Evolutionary conservation across 1,140 invertebrate species (phyloP), one percentile per base, ranked within the genome.

Genomic region (Hyles euphorbiae): DNA sequence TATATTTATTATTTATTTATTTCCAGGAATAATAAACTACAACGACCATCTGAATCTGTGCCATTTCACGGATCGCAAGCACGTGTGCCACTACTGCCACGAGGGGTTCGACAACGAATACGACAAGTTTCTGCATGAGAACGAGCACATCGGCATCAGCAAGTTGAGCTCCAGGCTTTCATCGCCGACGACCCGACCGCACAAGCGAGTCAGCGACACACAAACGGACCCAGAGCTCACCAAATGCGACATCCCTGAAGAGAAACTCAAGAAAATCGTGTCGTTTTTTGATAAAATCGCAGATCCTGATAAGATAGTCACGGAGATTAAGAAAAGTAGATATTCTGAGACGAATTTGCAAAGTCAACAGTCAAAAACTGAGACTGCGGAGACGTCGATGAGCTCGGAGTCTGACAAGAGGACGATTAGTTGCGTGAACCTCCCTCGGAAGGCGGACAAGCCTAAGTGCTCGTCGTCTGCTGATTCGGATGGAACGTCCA

Each of bases 1-100:
- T 22, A 22, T 22, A 22, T 22, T 22, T 22, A 22, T 22, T 22
- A 22, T 22, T 22, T 22, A 22, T 22, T 22, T 22, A 22, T 40
- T 65, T 63, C 56, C 69, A 88, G 85, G 85, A 7, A 88, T 88
- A 46, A 87, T 88, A n/a, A 88, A 88, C 60, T 88, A 88, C 65
- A 88, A 88, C 47, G 83, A 88, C 45, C 85, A 88, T 52, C 58
- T 88, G 0, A 87, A 87, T 47, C 65, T 88, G 0, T 84, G 82
- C 60, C 85, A 88, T 58, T 88, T 87, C 50, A 52, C 74, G 0
- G 77, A 80, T 1, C 70, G 77, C 5, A 78, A 75, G 50, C 76
- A 62, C 63, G 55, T 78, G 36, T 88, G 85, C 49, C 74, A 81
- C 47, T 88, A 85, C 60, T 88, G 85, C 57, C 85, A 88, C 53